Conservation (phyloP, 1,140 invertebrate species). For the Sitodiplosis mosellana region DNA sequence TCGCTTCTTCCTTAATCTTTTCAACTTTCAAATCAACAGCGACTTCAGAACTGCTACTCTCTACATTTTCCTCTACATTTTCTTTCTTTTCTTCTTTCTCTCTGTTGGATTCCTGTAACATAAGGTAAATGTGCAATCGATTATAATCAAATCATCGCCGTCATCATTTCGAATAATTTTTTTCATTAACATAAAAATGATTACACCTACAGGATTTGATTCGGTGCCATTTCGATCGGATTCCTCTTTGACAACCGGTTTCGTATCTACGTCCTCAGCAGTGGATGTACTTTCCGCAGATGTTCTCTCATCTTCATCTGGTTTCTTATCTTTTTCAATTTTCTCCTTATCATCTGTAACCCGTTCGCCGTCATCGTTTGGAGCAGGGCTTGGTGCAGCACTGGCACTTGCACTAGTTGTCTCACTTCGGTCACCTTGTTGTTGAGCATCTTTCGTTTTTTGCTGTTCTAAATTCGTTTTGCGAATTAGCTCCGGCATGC, state of each 20-base stretch:
- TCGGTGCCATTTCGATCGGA: too few species aligned
- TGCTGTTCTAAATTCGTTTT: constrained; percentile 42
- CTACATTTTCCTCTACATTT: too few species aligned
- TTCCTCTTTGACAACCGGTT: background rate
- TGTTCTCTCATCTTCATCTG: constrained; percentile 14
- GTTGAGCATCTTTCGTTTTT: constrained; percentile 20
- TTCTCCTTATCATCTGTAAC: constrained; percentile 1
- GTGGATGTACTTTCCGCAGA: constrained; percentile 19
- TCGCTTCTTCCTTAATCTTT: constrained; percentile 9
- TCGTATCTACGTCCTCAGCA: constrained; percentile 12
- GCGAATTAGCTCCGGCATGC: constrained; percentile 83
- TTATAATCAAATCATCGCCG: too few species aligned
- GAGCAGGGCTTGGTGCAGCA: constrained; percentile 40
- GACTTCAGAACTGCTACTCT: too few species aligned
- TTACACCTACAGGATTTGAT: too few species aligned
- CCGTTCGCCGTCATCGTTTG: constrained; percentile 15
- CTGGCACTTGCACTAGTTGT: constrained; percentile 39
- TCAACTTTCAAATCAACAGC: constrained; percentile 12
- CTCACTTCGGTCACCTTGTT: constrained; percentile 26
- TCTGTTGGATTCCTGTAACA: too few species aligned
- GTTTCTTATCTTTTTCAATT: constrained; percentile 16
- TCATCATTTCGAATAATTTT: too few species aligned
- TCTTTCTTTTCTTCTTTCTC: too few species aligned
- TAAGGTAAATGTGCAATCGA: too few species aligned
- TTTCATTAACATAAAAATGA: too few species aligned